These are phyloP conservation scores for Odontocolon sp. DNA, from an alignment of 2,888 invertebrate genomes.

Conservation along the genomic window DNA sequence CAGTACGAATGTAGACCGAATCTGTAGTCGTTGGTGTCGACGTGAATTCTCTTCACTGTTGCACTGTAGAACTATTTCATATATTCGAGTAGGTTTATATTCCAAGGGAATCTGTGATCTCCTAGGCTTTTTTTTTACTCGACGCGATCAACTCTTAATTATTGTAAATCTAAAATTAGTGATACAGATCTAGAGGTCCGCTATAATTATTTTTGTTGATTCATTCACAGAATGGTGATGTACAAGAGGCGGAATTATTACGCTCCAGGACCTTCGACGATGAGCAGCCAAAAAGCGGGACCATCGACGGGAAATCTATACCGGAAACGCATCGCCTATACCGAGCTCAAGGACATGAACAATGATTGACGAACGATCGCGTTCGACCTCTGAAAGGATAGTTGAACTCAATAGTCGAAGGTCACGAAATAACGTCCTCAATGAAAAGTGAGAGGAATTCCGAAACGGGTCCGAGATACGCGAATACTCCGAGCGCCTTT, in stretches of 20 bases:
- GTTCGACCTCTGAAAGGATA: slow-evolving; percentile 16
- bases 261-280: slow-evolving; percentile 72
- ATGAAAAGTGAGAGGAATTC: slow-evolving; percentile 19
- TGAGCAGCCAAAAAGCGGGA: slow-evolving; percentile 63
- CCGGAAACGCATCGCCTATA: slow-evolving; percentile 77
- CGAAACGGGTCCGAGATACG: no score
- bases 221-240: slow-evolving; percentile 73
- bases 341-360: slow-evolving; percentile 78
- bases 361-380: slow-evolving; percentile 75
- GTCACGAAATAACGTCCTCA: slow-evolving; percentile 4
- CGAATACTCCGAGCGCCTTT: no score
- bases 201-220: slow-evolving; percentile 15
- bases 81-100: no score
- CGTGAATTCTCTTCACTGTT: no score
- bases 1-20: no score
- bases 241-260: slow-evolving; percentile 78
- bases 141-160: no score
- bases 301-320: slow-evolving; percentile 66
- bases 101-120: no score
- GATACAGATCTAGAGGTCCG: no score
- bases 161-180: no score
- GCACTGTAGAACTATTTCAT: no score
- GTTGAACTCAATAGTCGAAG: slow-evolving; percentile 28
- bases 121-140: no score
- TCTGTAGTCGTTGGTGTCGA: no score